phyloP scores from a whole-genome alignment of 2,797 vertebrate species.

The Salmo trutta region DNA sequence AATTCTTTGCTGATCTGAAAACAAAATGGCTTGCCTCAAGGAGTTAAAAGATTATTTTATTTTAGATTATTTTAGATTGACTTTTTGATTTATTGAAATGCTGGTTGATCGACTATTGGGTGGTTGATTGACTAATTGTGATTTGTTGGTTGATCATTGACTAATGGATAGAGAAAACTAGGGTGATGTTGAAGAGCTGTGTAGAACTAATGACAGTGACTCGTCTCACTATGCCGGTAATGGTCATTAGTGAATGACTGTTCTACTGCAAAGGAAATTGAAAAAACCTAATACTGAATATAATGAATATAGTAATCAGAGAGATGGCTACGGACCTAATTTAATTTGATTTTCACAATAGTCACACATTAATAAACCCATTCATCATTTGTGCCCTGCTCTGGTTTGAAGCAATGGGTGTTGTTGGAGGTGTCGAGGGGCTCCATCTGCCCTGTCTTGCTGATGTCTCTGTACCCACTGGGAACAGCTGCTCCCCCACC shows the following conservation, averaged over 20 bases:
- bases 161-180: not conserved
- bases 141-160: not conserved
- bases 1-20: not conserved
- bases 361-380: constrained; percentile 26
- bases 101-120: not conserved
- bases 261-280: not conserved
- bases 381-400: constrained; percentile 26
- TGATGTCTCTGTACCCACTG: constrained; percentile 41
- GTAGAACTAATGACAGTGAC: not conserved
- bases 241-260: not conserved
- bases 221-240: not conserved
- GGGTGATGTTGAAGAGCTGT: not conserved
- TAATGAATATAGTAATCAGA: not conserved
- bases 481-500: constrained; percentile 61
- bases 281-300: not conserved
- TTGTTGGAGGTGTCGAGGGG: constrained; percentile 34
- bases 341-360: constrained; percentile 24
- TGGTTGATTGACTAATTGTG: not conserved
- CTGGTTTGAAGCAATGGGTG: constrained; percentile 30
- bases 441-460: constrained; percentile 52
- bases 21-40: not conserved
- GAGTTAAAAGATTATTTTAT: not conserved
- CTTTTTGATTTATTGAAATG: not conserved
- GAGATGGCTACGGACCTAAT: not conserved
- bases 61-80: not conserved